Evolutionary conservation across 2,797 vertebrate genomes (phyloP).

Genomic region (Melanotaenia parkinsoni): DNA sequence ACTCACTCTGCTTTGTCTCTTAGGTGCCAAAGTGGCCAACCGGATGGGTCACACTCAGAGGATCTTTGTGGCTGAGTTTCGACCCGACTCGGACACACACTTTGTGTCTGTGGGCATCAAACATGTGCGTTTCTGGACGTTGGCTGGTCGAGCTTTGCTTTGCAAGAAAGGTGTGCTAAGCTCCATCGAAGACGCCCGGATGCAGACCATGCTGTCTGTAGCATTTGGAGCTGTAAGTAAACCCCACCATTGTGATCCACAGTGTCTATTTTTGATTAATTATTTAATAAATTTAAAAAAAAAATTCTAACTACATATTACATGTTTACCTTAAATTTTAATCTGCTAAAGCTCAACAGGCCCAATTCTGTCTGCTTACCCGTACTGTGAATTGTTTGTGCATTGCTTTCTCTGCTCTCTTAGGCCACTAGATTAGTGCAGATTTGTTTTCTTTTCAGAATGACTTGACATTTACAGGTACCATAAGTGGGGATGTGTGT

Average conservation of each 20-base stretch:
- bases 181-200: slow-evolving; percentile 91
- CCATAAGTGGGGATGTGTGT: slow-evolving; percentile 99
- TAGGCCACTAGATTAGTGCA: slow-evolving; percentile 90
- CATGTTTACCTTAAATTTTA: slow-evolving; percentile 6
- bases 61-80: slow-evolving; percentile 98
- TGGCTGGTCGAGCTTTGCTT: slow-evolving; percentile 93
- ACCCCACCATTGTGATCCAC: slow-evolving; percentile 1
- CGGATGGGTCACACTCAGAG: slow-evolving; percentile 92
- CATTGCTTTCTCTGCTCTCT: slow-evolving; percentile 77
- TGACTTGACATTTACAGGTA: slow-evolving; percentile 99
- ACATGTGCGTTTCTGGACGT: slow-evolving; percentile 96
- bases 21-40: slow-evolving; percentile 96
- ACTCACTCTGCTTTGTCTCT: slow-evolving; percentile 17
- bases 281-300: background rate
- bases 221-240: slow-evolving; percentile 98
- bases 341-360: slow-evolving; percentile 14
- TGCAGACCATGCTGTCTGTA: slow-evolving; percentile 98
- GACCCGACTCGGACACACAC: slow-evolving; percentile 97
- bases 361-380: slow-evolving; percentile 41
- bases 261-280: background rate
- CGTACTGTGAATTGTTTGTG: slow-evolving; percentile 73
- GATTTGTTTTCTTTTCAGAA: slow-evolving; percentile 95
- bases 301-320: background rate
- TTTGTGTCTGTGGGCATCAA: slow-evolving; percentile 98
- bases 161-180: slow-evolving; percentile 96